These are phyloP conservation scores for Portevinia maculata DNA, from an alignment of 2,888 invertebrate species.

Conservation along the genomic window DNA sequence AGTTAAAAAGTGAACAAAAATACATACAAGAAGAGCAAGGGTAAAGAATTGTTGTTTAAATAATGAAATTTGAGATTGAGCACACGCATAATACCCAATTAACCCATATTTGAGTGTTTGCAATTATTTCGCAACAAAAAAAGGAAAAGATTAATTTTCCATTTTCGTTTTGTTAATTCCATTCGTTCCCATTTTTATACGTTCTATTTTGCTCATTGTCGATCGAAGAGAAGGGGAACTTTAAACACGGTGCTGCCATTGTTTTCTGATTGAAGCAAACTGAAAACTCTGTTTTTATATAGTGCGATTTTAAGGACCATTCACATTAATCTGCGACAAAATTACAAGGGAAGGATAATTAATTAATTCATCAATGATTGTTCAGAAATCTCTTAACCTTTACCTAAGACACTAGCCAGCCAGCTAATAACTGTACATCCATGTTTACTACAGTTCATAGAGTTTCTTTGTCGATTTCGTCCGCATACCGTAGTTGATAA, in stretches of 20 bases:
- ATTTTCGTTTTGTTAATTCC: conserved; percentile 56
- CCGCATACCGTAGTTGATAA: no score
- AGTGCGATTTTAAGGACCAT: no score
- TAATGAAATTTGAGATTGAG: conserved; percentile 10
- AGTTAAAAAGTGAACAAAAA: conserved; percentile 27
- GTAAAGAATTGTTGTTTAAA: conserved; percentile 29
- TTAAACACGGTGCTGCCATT: conserved; percentile 34
- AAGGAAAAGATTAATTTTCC: conserved; percentile 44
- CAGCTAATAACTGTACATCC: no score
- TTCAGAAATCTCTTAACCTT: no score
- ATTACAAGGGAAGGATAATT: no score
- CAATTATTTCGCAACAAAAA: conserved; percentile 72
- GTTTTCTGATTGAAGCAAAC: no score
- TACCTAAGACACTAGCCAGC: no score
- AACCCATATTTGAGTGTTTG: conserved; percentile 68
- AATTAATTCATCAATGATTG: no score
- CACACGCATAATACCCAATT: conserved; percentile 59
- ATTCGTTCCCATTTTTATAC: conserved; percentile 58
- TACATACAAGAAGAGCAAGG: background rate
- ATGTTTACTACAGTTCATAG: no score
- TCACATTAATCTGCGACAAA: no score
- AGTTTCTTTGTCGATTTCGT: no score
- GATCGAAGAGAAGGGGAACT: conserved; percentile 43
- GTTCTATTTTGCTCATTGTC: conserved; percentile 45
- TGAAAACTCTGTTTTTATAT: no score